Percentiles rank a stretch among this genome's conserved stretches.
Evolutionary conservation across 2,113 vertebrate genomes (phyloP).

Genomic region (Aphyosemion australe): DNA sequence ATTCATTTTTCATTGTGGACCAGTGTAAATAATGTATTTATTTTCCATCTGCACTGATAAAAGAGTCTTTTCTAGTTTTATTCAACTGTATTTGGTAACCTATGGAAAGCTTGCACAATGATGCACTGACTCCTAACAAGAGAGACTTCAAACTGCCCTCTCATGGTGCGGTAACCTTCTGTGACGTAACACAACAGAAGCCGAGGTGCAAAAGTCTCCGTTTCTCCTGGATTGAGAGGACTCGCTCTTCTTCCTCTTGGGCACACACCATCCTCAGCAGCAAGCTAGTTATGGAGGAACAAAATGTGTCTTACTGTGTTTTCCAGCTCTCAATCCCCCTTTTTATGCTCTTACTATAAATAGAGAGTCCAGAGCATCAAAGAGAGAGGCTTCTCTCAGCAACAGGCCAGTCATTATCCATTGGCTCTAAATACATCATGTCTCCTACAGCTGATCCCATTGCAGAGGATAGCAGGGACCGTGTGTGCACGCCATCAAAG

Average conservation of each 20-base stretch:
- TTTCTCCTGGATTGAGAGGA: constrained; percentile 21
- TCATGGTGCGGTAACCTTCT: constrained; percentile 19
- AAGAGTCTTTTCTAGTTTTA: no score
- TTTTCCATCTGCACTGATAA: no score
- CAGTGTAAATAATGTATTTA: no score
- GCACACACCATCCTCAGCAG: constrained; percentile 19
- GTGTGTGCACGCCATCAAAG: constrained; percentile 8
- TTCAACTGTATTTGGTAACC: no score
- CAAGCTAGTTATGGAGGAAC: constrained; percentile 48
- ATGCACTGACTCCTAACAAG: background rate
- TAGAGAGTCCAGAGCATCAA: constrained; percentile 62
- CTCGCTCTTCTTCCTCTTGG: constrained; percentile 52
- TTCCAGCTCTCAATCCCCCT: constrained; percentile 25
- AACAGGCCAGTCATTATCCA: constrained; percentile 60
- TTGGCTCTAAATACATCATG: constrained; percentile 42
- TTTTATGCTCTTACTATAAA: constrained; percentile 56
- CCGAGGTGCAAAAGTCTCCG: background rate
- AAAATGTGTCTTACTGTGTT: constrained; percentile 47
- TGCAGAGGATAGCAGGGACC: constrained; percentile 12
- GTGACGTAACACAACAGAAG: constrained; percentile 26
- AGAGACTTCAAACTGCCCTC: background rate
- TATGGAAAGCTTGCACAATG: background rate
- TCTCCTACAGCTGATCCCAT: constrained; percentile 33
- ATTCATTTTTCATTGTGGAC: no score
- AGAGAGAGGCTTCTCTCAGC: constrained; percentile 52